Conservation (phyloP, 2,888 invertebrate genomes). For the Sclerodermus sp. region DNA sequence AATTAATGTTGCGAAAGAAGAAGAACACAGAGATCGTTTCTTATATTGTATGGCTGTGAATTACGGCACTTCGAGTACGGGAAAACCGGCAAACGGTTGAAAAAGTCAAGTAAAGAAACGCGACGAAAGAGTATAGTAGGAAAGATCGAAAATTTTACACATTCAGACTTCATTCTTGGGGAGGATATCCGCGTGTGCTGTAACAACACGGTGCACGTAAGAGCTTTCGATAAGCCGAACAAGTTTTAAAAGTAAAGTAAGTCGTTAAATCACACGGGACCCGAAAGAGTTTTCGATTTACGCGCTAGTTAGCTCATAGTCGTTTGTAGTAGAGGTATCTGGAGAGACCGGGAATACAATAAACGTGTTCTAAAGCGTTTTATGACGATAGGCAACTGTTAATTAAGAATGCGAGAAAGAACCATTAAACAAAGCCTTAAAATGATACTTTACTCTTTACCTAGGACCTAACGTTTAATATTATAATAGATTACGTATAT, state of each 20-base stretch:
- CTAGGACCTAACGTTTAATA: conserved; percentile 28
- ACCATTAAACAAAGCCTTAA: conserved; percentile 33
- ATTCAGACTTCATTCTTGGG: too few relatives aligned
- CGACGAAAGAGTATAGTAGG: too few relatives aligned
- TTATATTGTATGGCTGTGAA: conserved; percentile 3
- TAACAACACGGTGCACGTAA: too few relatives aligned
- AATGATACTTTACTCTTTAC: conserved; percentile 39
- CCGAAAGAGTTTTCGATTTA: conserved; percentile 47
- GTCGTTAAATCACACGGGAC: conserved; percentile 48
- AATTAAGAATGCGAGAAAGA: conserved; percentile 3
- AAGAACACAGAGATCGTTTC: neutral
- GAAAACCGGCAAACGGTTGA: conserved; percentile 6
- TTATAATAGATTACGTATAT: conserved; percentile 24
- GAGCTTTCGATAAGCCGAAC: conserved; percentile 9
- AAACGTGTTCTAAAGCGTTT: too few relatives aligned
- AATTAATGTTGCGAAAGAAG: too few relatives aligned
- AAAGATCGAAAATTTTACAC: neutral
- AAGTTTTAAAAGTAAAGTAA: conserved; percentile 37
- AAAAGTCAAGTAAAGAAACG: conserved; percentile 11
- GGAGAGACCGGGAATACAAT: conserved; percentile 19
- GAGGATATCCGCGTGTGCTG: too few relatives aligned
- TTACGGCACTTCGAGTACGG: neutral
- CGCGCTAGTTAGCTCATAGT: conserved; percentile 44
- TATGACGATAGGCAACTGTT: conserved; percentile 7
- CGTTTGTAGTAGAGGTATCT: conserved; percentile 31